A percentile compares a stretch with the other conserved stretches of the same genome.
phyloP scores from a whole-genome alignment of 2,797 vertebrate species.

The Malurus splendens region DNA sequence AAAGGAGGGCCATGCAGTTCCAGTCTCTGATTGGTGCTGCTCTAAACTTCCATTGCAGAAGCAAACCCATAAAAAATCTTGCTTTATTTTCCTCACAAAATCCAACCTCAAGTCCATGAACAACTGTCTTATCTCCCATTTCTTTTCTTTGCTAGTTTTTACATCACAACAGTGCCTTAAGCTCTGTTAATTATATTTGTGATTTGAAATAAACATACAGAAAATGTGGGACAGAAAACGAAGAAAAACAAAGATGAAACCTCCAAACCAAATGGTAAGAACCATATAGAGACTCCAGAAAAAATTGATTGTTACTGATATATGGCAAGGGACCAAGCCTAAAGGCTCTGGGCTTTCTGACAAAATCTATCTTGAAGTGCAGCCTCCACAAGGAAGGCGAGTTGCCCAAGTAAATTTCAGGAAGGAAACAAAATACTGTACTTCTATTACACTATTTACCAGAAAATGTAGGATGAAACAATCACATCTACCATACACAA shows the following conservation, averaged over 20 bases:
- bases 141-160: background rate
- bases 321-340: background rate
- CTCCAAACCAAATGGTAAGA: background rate
- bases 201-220: background rate
- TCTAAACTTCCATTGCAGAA: background rate
- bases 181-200: background rate
- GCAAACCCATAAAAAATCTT: background rate
- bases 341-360: background rate
- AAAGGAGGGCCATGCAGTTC: background rate
- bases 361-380: background rate
- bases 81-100: background rate
- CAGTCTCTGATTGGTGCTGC: background rate
- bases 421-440: background rate
- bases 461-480: background rate
- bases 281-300: background rate
- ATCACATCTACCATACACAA: background rate
- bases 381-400: rapidly evolving
- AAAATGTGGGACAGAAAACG: background rate
- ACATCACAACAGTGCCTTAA: background rate
- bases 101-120: background rate
- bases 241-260: background rate
- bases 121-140: background rate
- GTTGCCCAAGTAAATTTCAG: background rate
- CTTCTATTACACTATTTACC: background rate
- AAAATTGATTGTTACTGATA: background rate